phyloP scores from a whole-genome alignment of 2,797 vertebrate species.

The Aythya fuligula region DNA sequence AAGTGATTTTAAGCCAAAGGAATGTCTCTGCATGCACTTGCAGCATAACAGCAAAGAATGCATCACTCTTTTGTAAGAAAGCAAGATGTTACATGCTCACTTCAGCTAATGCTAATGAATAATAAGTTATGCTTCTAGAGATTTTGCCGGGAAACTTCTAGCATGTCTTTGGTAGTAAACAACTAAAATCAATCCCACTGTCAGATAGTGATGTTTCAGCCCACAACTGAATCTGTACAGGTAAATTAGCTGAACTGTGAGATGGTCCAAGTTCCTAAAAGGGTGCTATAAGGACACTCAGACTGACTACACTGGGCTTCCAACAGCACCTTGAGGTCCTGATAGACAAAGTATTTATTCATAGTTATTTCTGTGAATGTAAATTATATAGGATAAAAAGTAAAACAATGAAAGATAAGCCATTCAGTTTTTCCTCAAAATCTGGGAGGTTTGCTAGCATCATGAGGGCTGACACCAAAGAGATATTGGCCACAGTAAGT shows the following conservation, averaged over 20 bases:
- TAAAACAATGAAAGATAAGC: neutral
- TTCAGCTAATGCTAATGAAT: neutral
- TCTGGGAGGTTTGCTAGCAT: neutral
- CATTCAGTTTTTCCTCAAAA: neutral
- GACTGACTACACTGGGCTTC: neutral
- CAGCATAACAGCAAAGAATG: neutral
- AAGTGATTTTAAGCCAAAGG: neutral
- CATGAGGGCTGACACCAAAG: neutral
- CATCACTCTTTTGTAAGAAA: neutral
- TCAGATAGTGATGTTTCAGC: neutral
- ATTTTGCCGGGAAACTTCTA: neutral
- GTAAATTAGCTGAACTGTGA: neutral
- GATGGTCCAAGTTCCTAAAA: neutral
- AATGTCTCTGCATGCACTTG: neutral
- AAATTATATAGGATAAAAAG: neutral
- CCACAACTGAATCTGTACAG: neutral
- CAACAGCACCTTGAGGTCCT: neutral
- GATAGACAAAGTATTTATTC: neutral
- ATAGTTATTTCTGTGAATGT: neutral
- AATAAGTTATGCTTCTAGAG: neutral
- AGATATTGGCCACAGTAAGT: neutral
- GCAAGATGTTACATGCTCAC: neutral
- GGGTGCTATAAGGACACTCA: neutral
- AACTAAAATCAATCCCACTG: neutral
- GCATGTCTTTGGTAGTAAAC: neutral